phyloP scores from a whole-genome alignment of 2,888 invertebrate species.

The Alcis repandata region DNA sequence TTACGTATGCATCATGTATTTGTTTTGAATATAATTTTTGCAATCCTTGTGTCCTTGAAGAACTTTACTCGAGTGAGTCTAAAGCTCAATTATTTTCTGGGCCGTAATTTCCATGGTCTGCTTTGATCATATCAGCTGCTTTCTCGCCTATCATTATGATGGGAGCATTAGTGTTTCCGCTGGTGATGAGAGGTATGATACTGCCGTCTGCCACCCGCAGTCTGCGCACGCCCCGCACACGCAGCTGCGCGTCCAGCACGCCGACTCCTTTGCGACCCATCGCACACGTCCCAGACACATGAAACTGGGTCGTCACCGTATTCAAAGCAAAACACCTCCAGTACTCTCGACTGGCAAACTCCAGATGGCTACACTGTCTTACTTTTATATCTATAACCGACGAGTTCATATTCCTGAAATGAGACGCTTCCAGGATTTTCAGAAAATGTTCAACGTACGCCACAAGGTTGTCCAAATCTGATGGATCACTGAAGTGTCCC shows the following conservation, averaged over 20 bases:
- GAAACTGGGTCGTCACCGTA: slow-evolving; percentile 42
- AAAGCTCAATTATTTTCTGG: neutral
- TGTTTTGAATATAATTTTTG: too few species aligned
- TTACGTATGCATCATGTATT: too few species aligned
- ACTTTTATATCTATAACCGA: slow-evolving; percentile 24
- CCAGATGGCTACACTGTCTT: slow-evolving; percentile 21
- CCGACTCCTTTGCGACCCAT: slow-evolving; percentile 51
- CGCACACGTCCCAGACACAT: slow-evolving; percentile 56
- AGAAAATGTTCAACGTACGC: slow-evolving; percentile 36
- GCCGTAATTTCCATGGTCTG: slow-evolving; percentile 39
- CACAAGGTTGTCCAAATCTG: slow-evolving; percentile 39
- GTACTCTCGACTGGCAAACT: slow-evolving; percentile 33
- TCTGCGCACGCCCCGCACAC: slow-evolving; percentile 82
- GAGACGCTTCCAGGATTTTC: slow-evolving; percentile 34
- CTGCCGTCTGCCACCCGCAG: slow-evolving; percentile 88
- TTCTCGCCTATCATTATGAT: slow-evolving; percentile 88
- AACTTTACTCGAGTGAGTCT: neutral
- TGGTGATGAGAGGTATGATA: slow-evolving; percentile 86
- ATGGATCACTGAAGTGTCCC: slow-evolving; percentile 38
- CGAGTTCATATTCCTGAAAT: slow-evolving; percentile 35
- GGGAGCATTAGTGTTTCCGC: slow-evolving; percentile 87
- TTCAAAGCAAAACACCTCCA: slow-evolving; percentile 41
- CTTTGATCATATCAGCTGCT: slow-evolving; percentile 86
- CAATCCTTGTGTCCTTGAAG: too few species aligned
- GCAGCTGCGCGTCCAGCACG: slow-evolving; percentile 54